Evolutionary conservation across 1,140 invertebrate species (phyloP), one percentile per base, ranked within the genome.

Genomic region (Marisa cornuarietis): DNA sequence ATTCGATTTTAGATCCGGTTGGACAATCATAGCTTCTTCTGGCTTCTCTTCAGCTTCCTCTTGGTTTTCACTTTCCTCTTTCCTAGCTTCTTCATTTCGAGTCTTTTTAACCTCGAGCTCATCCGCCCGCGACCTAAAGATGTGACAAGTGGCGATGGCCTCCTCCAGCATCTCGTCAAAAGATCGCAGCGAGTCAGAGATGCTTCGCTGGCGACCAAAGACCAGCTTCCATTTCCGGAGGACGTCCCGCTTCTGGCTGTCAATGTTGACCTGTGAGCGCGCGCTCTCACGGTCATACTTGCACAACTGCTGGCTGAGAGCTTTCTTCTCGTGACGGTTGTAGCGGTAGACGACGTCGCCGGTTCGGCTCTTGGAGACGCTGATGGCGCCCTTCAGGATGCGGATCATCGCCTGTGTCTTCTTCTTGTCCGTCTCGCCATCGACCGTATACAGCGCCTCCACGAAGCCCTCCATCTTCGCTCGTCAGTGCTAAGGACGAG

Each of bases 341-440:
- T 80, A 83, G 58, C 79, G 77, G 73, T 83, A 85, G 66, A 84
- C 83, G 16, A 82, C 83, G 31, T 85, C 83, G 7, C 84, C 84
- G 4, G 84, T 82, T 31, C 78, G 79, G 68, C 82, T 83, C 69
- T 81, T 78, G n/a, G 83, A 84, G 78, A 83, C 74, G 71, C 82
- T 84, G 22, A 84, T 81, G 31, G 82, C 82, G 20, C 83, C 83
- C 71, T 84, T 84, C 80, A 84, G 79, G 18, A 84, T 80, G 18
- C 76, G 81, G 58, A 83, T 76, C 72, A 83, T 84, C 54, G 80
- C 74, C 66, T 82, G 69, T 22, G 78, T 84, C 66, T 82, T 83
- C 13, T 82, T 69, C 51, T 76, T 81, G 76, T 81, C 83, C 0
- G 78, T 78, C 18, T 74, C 77, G 51, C 81, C 84, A 65, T 81